A percentile compares a stretch with the other conserved stretches of the same genome.
phyloP scores from a whole-genome alignment of 2,113 vertebrate species.

The Notarius quadriscutis region DNA sequence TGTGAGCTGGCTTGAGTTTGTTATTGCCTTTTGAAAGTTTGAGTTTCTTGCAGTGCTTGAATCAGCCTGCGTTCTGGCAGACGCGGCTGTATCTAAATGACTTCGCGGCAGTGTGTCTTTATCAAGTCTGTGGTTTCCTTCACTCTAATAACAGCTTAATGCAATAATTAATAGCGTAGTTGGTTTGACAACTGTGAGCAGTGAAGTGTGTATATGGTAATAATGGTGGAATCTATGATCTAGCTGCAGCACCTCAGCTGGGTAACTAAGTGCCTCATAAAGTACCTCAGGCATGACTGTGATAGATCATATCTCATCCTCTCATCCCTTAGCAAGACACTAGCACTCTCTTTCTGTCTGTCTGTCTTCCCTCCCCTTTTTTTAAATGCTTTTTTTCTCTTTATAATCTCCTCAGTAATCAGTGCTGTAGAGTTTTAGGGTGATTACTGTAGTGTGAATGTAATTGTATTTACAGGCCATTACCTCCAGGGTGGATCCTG shows the following conservation, averaged over 20 bases:
- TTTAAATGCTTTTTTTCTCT: no score
- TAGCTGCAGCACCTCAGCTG: slow-evolving; percentile 53
- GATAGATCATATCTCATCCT: slow-evolving; percentile 56
- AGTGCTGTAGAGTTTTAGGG: slow-evolving; percentile 2
- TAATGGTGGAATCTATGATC: slow-evolving; percentile 54
- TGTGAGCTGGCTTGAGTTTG: background rate
- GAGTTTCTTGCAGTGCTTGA: background rate
- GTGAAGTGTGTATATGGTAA: slow-evolving; percentile 25
- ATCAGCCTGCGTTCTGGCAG: slow-evolving; percentile 1
- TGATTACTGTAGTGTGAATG: background rate
- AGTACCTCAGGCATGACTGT: slow-evolving; percentile 48
- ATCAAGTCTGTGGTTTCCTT: slow-evolving; percentile 13
- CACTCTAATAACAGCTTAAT: slow-evolving; percentile 46
- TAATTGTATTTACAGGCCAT: background rate
- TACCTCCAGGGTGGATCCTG: background rate
- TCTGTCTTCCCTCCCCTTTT: no score
- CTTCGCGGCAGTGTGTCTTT: slow-evolving; percentile 44
- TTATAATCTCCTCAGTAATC: background rate
- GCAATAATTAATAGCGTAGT: slow-evolving; percentile 52
- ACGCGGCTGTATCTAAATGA: slow-evolving; percentile 35
- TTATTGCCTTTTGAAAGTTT: background rate
- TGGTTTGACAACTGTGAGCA: slow-evolving; percentile 27
- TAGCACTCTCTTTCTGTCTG: no score
- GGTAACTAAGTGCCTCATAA: slow-evolving; percentile 60
- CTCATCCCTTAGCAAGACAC: slow-evolving; percentile 48